phyloP scores from a whole-genome alignment of 2,113 vertebrate genomes.

The Eptesicus fuscus region DNA sequence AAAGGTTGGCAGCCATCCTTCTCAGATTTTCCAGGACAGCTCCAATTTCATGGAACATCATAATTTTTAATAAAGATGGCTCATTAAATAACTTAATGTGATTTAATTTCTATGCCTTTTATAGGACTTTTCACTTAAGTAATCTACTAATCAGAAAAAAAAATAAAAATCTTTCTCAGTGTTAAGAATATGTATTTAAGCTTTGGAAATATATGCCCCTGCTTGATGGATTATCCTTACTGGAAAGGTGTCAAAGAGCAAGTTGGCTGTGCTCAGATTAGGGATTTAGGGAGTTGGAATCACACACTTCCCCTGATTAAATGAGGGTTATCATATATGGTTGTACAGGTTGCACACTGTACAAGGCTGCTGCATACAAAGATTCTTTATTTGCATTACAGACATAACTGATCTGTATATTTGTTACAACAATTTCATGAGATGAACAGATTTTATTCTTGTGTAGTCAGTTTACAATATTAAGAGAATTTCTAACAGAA shows the following conservation, averaged over 20 bases:
- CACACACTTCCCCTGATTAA: not conserved
- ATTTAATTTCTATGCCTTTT: slow-evolving; percentile 34
- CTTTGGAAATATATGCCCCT: not conserved
- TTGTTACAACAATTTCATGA: not conserved
- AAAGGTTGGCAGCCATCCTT: not conserved
- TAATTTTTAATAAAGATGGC: slow-evolving; percentile 26
- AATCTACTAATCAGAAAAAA: not conserved
- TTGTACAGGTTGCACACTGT: too few species aligned
- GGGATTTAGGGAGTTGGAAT: not conserved
- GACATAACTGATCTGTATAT: not conserved
- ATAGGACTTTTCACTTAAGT: not conserved
- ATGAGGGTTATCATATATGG: not conserved
- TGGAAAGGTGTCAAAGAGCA: not conserved
- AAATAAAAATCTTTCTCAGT: not conserved
- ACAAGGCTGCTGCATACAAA: not conserved
- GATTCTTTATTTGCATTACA: not conserved
- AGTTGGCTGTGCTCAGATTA: not conserved
- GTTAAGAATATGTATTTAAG: not conserved
- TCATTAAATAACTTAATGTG: slow-evolving; percentile 16
- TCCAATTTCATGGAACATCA: slow-evolving; percentile 15
- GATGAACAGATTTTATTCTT: not conserved
- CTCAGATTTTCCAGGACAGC: slow-evolving; percentile 39
- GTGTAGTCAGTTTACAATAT: not conserved
- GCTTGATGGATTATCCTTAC: not conserved
- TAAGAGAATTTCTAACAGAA: not conserved